A percentile compares a stretch with the other conserved stretches of the same genome.
Evolutionary conservation across 1,140 invertebrate species (phyloP).

Genomic region (Tenebrio molitor): DNA sequence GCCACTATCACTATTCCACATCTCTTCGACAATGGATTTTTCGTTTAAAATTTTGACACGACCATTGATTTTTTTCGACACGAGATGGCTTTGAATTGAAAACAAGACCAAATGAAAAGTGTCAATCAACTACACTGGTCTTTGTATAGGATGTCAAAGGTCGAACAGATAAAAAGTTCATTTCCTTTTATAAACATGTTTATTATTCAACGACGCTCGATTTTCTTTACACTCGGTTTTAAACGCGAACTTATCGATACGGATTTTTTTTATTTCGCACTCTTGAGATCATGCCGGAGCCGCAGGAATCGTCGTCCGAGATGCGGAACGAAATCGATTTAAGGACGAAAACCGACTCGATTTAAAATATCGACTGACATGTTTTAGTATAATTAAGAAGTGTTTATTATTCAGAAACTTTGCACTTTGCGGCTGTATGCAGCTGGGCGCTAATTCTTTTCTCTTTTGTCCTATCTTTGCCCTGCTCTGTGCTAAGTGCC

Average conservation of each 20-base stretch:
- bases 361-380: conserved; percentile 38
- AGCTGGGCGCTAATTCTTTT: conserved; percentile 43
- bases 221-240: conserved; percentile 22
- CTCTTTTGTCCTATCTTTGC: conserved; percentile 32
- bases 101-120: conserved; percentile 61
- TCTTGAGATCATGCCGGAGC: too few relatives aligned
- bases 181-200: conserved; percentile 61
- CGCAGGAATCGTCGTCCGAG: too few relatives aligned
- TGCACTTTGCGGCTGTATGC: conserved; percentile 40
- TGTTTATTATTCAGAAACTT: conserved; percentile 45
- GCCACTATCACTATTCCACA: conserved; percentile 8
- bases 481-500: conserved; percentile 37
- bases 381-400: conserved; percentile 42
- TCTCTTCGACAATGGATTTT: conserved; percentile 48
- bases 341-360: conserved; percentile 12
- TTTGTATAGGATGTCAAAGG: conserved; percentile 58
- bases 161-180: conserved; percentile 63
- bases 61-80: conserved; percentile 57
- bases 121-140: conserved; percentile 58
- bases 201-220: conserved; percentile 51
- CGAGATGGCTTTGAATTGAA: conserved; percentile 59
- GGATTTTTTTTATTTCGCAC: conserved; percentile 18
- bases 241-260: background rate
- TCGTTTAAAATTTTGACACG: conserved; percentile 54
- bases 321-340: too few relatives aligned